These are phyloP conservation scores for Pilophorus perplexus DNA, from an alignment of 2,888 invertebrate species.

Conservation along the genomic window DNA sequence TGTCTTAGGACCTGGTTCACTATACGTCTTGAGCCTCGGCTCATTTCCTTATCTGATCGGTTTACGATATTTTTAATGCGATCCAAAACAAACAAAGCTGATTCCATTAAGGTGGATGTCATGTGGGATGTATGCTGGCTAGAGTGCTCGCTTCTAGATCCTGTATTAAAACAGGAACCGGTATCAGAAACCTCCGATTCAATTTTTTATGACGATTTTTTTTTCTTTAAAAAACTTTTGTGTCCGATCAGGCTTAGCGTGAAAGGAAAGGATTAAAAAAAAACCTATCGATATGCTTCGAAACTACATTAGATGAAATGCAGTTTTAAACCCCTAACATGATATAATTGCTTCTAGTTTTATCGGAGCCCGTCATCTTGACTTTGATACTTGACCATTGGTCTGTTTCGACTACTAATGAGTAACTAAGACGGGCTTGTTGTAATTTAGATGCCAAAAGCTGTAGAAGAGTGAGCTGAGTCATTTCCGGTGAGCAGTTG, in stretches of 20 bases:
- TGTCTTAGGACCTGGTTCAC: conserved; percentile 9
- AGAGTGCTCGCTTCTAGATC: conserved; percentile 14
- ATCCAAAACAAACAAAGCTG: conserved; percentile 38
- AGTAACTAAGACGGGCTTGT: conserved; percentile 11
- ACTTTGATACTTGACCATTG: conserved; percentile 13
- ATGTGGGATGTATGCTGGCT: conserved; percentile 5
- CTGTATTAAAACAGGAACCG: conserved; percentile 36
- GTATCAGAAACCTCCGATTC: conserved; percentile 9
- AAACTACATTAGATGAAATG: conserved; percentile 15
- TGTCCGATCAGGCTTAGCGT: conserved; percentile 25
- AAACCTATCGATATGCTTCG: conserved; percentile 5
- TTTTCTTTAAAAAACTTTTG: not conserved
- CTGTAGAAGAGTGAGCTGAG: conserved; percentile 5
- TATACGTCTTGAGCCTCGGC: conserved; percentile 1
- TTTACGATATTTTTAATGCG: conserved; percentile 34
- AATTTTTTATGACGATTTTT: too few relatives aligned
- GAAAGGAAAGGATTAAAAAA: not conserved
- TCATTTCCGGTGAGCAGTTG: conserved; percentile 22
- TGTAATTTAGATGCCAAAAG: conserved; percentile 19
- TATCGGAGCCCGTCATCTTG: conserved; percentile 8
- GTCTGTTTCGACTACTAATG: conserved; percentile 10
- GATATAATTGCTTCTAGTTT: conserved; percentile 16
- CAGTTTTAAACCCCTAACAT: conserved; percentile 6
- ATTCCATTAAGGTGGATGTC: conserved; percentile 35
- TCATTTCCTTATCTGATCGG: conserved; percentile 25